Evolutionary conservation across 30 jellyfish, hydroid and myxozoan genomes (phyloP).

Genomic region (Hydractinia symbiolongicarpus): DNA sequence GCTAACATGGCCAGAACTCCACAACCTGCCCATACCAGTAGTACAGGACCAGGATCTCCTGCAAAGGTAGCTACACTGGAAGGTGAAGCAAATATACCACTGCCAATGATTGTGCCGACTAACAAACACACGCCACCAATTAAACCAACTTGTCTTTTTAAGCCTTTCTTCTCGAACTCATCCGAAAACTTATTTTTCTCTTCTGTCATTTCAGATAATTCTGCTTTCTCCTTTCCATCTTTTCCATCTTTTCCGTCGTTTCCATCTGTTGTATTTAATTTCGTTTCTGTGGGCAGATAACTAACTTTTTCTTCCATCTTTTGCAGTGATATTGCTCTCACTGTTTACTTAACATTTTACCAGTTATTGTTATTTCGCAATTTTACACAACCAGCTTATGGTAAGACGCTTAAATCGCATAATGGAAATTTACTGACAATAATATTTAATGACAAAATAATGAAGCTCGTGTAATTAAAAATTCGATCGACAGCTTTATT

Average conservation of each 20-base stretch:
- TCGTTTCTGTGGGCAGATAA: too few species aligned
- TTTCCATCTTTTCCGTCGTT: neutral
- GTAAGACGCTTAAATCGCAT: too few species aligned
- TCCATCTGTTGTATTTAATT: too few species aligned
- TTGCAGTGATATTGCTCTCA: too few species aligned
- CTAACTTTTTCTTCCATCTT: too few species aligned
- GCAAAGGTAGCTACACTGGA: conserved; percentile 52
- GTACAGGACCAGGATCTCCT: conserved; percentile 59
- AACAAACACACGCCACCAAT: conserved; percentile 26
- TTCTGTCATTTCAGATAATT: neutral
- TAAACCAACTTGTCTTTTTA: conserved; percentile 26
- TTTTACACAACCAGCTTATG: too few species aligned
- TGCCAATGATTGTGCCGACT: conserved; percentile 41
- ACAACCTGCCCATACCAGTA: conserved; percentile 79
- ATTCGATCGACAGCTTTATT: too few species aligned
- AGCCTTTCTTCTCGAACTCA: neutral
- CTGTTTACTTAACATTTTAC: too few species aligned
- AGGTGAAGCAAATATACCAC: conserved; percentile 94
- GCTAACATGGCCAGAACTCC: conserved; percentile 74
- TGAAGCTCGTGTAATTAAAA: too few species aligned
- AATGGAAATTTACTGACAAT: too few species aligned
- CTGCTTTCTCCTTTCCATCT: neutral
- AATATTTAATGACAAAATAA: too few species aligned
- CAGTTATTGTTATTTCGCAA: too few species aligned
- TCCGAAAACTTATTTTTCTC: neutral